These are phyloP conservation scores for Capromys pilorides DNA, from an alignment of 2,797 vertebrate genomes.

Conservation along the genomic window DNA sequence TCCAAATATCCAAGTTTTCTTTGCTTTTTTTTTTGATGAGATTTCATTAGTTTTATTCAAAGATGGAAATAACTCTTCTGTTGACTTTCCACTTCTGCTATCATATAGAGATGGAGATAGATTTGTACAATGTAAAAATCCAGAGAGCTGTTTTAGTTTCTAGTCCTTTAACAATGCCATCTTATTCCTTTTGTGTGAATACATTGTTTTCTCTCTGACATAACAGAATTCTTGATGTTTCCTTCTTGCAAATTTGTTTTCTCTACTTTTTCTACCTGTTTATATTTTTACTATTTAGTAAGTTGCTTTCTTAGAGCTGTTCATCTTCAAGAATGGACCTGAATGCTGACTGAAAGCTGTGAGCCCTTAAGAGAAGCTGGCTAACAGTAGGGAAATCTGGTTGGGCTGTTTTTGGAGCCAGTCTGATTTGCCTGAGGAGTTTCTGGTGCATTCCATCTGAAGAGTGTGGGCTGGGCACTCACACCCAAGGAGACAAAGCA, in stretches of 20 bases:
- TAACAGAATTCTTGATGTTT: neutral
- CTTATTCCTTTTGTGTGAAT: neutral
- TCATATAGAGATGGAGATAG: neutral
- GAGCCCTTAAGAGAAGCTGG: neutral
- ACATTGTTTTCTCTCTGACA: neutral
- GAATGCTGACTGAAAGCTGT: neutral
- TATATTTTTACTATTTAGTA: neutral
- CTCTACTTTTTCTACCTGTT: neutral
- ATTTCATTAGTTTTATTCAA: neutral
- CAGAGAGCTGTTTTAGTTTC: neutral
- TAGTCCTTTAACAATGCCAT: neutral
- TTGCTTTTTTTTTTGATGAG: slow-evolving; percentile 12
- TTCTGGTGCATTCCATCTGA: neutral
- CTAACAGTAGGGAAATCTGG: neutral
- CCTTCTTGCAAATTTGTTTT: neutral
- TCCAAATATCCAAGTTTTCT: neutral
- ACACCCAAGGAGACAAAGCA: neutral
- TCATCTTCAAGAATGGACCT: neutral
- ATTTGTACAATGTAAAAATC: neutral
- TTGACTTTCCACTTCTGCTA: neutral
- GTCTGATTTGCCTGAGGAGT: neutral
- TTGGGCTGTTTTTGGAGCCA: neutral
- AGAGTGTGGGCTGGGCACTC: neutral
- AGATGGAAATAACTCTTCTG: neutral
- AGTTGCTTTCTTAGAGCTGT: neutral